Base-by-base conservation (phyloP, 2,797 vertebrate genomes). In the Syngnathus rostellatus region DNA sequence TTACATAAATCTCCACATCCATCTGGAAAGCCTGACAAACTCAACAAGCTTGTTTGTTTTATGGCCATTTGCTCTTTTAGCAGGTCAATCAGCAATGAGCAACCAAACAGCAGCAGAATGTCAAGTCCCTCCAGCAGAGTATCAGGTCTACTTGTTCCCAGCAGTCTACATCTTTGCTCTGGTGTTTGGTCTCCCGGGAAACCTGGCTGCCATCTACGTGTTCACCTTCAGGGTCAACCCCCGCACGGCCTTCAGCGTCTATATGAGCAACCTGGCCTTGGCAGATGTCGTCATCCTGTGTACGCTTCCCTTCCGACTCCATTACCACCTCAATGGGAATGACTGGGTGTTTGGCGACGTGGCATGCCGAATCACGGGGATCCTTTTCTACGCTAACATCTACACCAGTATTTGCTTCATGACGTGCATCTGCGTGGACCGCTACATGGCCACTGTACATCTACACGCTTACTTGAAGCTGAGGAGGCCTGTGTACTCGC, bases 331-430 rank as follows among this genome's bases (percentile, higher is more conserved):
- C 41, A 78, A 86, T 2, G 1, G 25, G 0, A 93, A 91, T 76
- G 0, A 88, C 41, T 95, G 94, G 94, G 9, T 71, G 45, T 94
- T 94, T 0, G 92, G 91, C 0, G 87, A 89, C 0, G 0, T 68
- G 0, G 54, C 84, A 2, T 95, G 94, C 63, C 69, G 83, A 0
- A 0, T 94, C 48, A 86, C 84, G 0, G 92, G 92, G 5, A 79
- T 77, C 0, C 1, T 94, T 0, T 93, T 86, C 82, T 89, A 78
- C 8, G 63, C 90, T 68, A 93, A 92, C 85, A 83, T 88, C 74
- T 93, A 91, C 69, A 76, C 94, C 23, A 94, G 93, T 81, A 84
- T 92, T 0, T 87, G 83, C 40, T 93, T 95, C 66, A 91, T 94
- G 81, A 86, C 89, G 17, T 94, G 93, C 25, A 90, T 94, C 57